Conservation (phyloP, 2,113 vertebrate species). For the Corythornis vintsioides region DNA sequence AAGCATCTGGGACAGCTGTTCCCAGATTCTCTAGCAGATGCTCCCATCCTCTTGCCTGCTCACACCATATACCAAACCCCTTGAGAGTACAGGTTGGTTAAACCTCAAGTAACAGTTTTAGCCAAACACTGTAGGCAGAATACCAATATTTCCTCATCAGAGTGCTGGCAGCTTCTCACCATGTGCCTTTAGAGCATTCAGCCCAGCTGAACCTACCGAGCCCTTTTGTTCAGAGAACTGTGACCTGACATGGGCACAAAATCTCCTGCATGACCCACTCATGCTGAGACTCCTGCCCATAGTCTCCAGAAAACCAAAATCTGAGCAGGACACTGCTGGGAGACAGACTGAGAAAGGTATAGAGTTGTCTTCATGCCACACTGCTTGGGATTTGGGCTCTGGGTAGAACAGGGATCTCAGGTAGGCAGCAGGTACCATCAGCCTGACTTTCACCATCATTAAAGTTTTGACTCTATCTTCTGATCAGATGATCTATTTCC, state of each 20-base stretch:
- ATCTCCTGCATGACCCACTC: not conserved
- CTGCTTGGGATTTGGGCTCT: not conserved
- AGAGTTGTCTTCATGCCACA: not conserved
- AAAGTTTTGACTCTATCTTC: not conserved
- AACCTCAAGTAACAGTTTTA: not conserved
- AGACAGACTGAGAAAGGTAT: not conserved
- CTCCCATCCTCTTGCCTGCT: not conserved
- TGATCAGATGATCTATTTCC: not conserved
- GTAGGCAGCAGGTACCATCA: not conserved
- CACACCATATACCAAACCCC: not conserved
- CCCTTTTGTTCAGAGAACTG: not conserved
- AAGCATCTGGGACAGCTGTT: not conserved
- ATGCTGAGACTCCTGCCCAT: not conserved
- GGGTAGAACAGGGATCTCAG: not conserved
- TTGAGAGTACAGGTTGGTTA: not conserved
- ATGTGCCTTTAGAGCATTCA: not conserved
- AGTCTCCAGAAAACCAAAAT: not conserved
- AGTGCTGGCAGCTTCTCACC: not conserved
- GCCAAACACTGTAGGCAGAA: not conserved
- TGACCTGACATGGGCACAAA: not conserved
- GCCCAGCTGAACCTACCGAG: not conserved
- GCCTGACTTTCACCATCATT: not conserved
- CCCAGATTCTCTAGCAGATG: not conserved
- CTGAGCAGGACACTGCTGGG: not conserved
- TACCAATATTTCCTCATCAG: not conserved